phyloP scores from a whole-genome alignment of 2,888 invertebrate genomes.

The Andrena fulva region DNA sequence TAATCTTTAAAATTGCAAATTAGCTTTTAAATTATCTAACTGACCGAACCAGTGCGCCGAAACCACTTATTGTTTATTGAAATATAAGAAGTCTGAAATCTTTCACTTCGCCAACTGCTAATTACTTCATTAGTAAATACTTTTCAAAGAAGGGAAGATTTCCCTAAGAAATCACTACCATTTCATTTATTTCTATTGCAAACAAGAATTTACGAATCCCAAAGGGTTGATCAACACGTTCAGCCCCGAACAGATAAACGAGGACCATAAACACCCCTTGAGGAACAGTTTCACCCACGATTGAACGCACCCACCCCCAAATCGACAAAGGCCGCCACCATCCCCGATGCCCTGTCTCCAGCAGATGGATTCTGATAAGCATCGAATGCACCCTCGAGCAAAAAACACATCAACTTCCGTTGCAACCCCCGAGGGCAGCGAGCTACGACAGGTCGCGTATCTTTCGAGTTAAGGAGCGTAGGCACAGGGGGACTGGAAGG shows the following conservation, averaged over 20 bases:
- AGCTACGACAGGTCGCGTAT: conserved; percentile 13
- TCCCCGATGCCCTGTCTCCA: neutral
- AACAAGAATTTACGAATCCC: neutral
- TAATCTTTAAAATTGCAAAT: too few relatives aligned
- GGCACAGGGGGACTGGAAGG: conserved; percentile 11
- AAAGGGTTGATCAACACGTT: neutral
- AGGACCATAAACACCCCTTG: neutral
- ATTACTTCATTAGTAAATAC: too few relatives aligned
- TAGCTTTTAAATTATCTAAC: too few relatives aligned
- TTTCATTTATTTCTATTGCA: neutral
- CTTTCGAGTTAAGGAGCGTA: conserved; percentile 1
- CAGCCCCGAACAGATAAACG: neutral
- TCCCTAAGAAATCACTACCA: neutral
- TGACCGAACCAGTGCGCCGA: too few relatives aligned
- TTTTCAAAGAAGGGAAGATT: too few relatives aligned
- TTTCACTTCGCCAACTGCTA: too few relatives aligned
- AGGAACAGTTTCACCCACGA: neutral
- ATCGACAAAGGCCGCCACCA: neutral
- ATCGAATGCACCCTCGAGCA: conserved; percentile 4
- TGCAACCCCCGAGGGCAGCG: conserved; percentile 1
- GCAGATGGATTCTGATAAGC: conserved; percentile 28
- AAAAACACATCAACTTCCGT: neutral
- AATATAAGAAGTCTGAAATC: too few relatives aligned
- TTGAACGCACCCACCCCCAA: neutral
- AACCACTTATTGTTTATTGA: too few relatives aligned